Conservation (phyloP, 1,140 invertebrate species). For the Bombus polaris region DNA sequence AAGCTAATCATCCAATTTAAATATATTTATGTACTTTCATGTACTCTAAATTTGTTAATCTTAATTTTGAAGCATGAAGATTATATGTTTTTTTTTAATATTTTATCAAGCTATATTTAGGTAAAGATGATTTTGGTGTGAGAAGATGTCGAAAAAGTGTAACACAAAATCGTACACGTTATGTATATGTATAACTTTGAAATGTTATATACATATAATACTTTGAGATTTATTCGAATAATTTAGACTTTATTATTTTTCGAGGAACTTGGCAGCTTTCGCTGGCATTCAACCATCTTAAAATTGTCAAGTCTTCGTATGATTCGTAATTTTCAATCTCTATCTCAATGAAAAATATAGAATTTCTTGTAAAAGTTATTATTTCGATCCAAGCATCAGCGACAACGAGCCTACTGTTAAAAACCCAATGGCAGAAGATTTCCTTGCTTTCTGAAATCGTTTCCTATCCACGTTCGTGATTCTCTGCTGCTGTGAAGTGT, state of each 20-base stretch:
- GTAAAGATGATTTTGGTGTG: neutral
- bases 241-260: neutral
- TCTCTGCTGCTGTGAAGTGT: constrained; percentile 34
- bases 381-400: no score
- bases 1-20: neutral
- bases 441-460: neutral
- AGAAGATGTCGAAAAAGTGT: neutral
- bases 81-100: neutral
- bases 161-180: neutral
- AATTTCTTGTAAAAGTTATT: no score
- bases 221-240: neutral
- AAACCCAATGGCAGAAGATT: neutral
- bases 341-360: no score
- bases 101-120: no score
- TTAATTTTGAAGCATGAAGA: neutral
- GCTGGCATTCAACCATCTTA: no score
- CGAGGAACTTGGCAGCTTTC: no score
- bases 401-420: neutral
- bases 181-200: no score
- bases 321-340: no score
- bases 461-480: constrained; percentile 27
- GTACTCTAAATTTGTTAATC: neutral
- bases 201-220: neutral
- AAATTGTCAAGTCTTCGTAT: no score
- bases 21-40: neutral